Conservation (phyloP, 2,888 invertebrate genomes). For the Pandemis cinnamomeana region DNA sequence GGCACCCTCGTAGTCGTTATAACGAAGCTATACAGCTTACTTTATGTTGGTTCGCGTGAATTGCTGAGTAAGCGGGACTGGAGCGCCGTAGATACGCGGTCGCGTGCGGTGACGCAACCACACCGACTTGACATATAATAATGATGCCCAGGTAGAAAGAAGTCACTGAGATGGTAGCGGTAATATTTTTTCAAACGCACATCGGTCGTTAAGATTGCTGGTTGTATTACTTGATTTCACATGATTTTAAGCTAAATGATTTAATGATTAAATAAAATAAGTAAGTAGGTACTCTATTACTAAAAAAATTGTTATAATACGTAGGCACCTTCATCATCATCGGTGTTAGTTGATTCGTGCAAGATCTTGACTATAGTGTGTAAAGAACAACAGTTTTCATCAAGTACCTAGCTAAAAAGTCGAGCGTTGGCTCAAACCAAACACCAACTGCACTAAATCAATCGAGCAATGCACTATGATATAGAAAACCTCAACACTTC, state of each 20-base stretch:
- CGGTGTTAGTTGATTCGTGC: too few species aligned
- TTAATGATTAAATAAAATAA: background rate
- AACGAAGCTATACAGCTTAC: conserved; percentile 42
- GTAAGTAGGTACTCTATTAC: background rate
- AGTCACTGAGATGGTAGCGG: conserved; percentile 21
- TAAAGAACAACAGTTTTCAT: too few species aligned
- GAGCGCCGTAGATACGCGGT: conserved; percentile 59
- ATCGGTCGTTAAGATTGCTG: conserved; percentile 3
- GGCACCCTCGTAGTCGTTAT: conserved; percentile 24
- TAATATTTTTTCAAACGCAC: conserved; percentile 7
- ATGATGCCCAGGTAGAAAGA: conserved; percentile 40
- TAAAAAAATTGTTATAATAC: too few species aligned
- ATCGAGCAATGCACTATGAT: too few species aligned
- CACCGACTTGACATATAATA: conserved; percentile 53
- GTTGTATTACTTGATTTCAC: background rate
- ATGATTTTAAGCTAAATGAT: background rate
- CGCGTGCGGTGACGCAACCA: conserved; percentile 66
- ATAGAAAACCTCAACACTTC: too few species aligned
- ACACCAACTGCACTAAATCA: too few species aligned
- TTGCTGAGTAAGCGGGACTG: conserved; percentile 45
- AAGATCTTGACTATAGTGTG: too few species aligned
- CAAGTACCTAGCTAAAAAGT: too few species aligned
- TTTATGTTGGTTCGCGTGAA: conserved; percentile 43
- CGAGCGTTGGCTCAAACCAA: too few species aligned
- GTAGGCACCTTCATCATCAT: too few species aligned